Conservation (phyloP, 2,797 vertebrate species). For the Coccyzus lansbergi region DNA sequence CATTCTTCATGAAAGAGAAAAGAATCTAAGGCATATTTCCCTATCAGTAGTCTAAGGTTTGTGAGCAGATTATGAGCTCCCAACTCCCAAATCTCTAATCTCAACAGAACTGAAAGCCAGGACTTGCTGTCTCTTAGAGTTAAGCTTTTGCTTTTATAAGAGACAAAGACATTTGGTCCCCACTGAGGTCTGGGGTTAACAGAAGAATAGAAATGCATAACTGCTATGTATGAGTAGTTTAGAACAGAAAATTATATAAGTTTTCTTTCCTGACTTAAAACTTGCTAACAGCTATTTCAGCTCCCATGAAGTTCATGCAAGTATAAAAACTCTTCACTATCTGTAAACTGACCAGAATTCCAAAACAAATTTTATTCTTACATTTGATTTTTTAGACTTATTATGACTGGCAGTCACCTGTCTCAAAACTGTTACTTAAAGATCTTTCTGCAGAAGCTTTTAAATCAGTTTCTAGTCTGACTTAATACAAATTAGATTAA, state of each 20-base stretch:
- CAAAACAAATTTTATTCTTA: slow-evolving; percentile 56
- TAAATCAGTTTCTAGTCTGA: not conserved
- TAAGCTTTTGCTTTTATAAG: not conserved
- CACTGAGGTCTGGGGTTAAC: not conserved
- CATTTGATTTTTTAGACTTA: slow-evolving; percentile 6
- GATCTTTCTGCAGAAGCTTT: not conserved
- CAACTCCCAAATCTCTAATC: not conserved
- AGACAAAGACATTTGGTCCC: not conserved
- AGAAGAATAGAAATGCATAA: not conserved
- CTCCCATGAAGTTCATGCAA: not conserved
- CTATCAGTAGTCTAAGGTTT: not conserved
- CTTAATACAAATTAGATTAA: slow-evolving; percentile 8
- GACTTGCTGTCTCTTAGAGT: not conserved
- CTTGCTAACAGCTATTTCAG: not conserved
- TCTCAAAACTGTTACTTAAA: slow-evolving; percentile 28
- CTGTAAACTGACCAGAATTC: slow-evolving; percentile 30
- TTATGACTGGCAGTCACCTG: slow-evolving; percentile 11
- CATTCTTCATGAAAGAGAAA: not conserved
- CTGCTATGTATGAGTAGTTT: not conserved
- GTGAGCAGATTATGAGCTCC: not conserved
- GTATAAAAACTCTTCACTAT: not conserved
- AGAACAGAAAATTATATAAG: not conserved
- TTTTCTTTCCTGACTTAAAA: not conserved
- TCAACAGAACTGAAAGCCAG: not conserved
- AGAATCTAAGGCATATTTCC: not conserved